phyloP scores from a whole-genome alignment of 2,888 invertebrate species.

The Melangyna quadrimaculata region DNA sequence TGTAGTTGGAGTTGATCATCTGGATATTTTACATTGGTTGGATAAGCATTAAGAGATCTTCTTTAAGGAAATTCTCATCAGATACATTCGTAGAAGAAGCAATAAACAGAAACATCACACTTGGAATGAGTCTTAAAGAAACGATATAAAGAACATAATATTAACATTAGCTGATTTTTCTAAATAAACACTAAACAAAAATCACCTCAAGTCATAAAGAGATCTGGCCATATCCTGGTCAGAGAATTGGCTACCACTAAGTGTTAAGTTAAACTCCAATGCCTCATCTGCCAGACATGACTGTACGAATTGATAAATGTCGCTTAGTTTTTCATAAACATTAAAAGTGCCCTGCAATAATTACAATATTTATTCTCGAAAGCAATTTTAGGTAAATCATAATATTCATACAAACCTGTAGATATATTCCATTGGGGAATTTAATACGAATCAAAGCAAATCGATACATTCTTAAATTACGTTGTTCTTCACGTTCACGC shows the following conservation, averaged over 20 bases:
- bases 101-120: conserved; percentile 60
- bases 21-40: conserved; percentile 80
- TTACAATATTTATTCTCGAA: neutral
- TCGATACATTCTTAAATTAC: conserved; percentile 90
- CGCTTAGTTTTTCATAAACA: conserved; percentile 88
- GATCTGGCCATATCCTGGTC: conserved; percentile 87
- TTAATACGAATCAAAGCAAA: conserved; percentile 92
- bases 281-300: conserved; percentile 87
- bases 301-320: conserved; percentile 89
- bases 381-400: neutral
- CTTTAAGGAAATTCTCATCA: conserved; percentile 86
- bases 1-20: neutral
- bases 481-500: conserved; percentile 93
- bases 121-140: conserved; percentile 59
- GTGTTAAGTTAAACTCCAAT: conserved; percentile 87
- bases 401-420: conserved; percentile 84
- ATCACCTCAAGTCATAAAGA: conserved; percentile 85
- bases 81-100: conserved; percentile 58
- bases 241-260: conserved; percentile 84
- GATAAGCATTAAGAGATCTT: conserved; percentile 88
- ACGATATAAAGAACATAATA: conserved; percentile 81
- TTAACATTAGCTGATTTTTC: conserved; percentile 74
- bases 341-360: conserved; percentile 90
- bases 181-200: neutral
- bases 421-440: conserved; percentile 92